phyloP scores from a whole-genome alignment of 1,140 invertebrate genomes.

The Sycobia sp. region DNA sequence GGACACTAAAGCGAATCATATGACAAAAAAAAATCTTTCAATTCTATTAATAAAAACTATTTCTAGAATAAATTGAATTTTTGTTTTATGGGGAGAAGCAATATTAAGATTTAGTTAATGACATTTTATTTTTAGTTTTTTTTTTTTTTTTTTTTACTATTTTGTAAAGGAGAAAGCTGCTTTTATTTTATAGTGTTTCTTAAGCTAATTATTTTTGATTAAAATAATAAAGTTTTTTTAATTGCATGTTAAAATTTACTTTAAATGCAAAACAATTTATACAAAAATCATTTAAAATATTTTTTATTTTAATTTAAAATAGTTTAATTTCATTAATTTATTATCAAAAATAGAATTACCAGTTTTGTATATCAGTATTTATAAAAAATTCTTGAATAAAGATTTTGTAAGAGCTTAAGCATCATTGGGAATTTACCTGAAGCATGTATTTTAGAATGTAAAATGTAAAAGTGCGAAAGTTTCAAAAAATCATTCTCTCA shows the following conservation, averaged over 20 bases:
- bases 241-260: slow-evolving; percentile 4
- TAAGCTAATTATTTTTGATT: neutral
- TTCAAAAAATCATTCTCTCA: slow-evolving; percentile 13
- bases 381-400: no score
- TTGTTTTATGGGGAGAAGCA: neutral
- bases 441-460: slow-evolving; percentile 13
- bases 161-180: neutral
- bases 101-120: neutral
- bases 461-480: slow-evolving; percentile 19
- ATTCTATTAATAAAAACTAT: slow-evolving; percentile 48
- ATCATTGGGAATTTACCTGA: neutral
- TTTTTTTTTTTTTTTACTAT: neutral
- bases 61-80: slow-evolving; percentile 41
- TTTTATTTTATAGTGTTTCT: neutral
- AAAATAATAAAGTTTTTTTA: neutral
- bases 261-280: no score
- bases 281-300: no score
- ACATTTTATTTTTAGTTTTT: no score
- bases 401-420: neutral
- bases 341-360: no score
- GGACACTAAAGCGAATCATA: slow-evolving; percentile 40
- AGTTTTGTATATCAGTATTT: no score
- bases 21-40: slow-evolving; percentile 40
- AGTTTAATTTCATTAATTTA: no score
- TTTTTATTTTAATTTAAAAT: no score